phyloP scores from a whole-genome alignment of 2,113 vertebrate genomes.

The Cyanoliseus patagonus region DNA sequence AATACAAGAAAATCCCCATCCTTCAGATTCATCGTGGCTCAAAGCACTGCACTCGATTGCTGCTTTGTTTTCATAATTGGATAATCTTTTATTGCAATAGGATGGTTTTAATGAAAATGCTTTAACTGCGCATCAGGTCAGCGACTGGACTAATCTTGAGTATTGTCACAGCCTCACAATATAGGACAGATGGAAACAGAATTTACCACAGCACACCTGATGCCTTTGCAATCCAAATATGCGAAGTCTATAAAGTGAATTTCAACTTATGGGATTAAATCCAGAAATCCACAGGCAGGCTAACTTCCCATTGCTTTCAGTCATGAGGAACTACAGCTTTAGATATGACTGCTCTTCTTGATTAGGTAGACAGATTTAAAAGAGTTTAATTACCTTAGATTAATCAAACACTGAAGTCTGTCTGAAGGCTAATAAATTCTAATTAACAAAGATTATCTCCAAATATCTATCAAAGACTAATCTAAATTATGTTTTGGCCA shows the following conservation, averaged over 20 bases:
- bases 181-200: background rate
- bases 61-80: background rate
- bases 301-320: background rate
- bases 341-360: background rate
- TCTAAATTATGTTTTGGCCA: conserved; percentile 1
- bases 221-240: background rate
- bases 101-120: background rate
- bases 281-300: background rate
- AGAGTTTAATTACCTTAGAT: conserved; percentile 44
- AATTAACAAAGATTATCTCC: conserved; percentile 47
- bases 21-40: background rate
- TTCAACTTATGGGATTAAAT: background rate
- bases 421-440: conserved; percentile 42
- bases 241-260: background rate
- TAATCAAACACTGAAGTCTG: conserved; percentile 28
- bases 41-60: background rate
- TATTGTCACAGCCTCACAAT: background rate
- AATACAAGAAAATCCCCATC: background rate
- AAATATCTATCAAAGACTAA: conserved; percentile 30
- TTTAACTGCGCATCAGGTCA: background rate
- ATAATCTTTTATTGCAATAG: background rate
- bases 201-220: background rate
- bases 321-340: background rate
- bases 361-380: conserved; percentile 31
- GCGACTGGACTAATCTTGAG: background rate